A percentile compares a stretch with the other conserved stretches of the same genome.
These are phyloP conservation scores for Lasius platythorax DNA, from an alignment of 2,888 invertebrate species.

Conservation along the genomic window DNA sequence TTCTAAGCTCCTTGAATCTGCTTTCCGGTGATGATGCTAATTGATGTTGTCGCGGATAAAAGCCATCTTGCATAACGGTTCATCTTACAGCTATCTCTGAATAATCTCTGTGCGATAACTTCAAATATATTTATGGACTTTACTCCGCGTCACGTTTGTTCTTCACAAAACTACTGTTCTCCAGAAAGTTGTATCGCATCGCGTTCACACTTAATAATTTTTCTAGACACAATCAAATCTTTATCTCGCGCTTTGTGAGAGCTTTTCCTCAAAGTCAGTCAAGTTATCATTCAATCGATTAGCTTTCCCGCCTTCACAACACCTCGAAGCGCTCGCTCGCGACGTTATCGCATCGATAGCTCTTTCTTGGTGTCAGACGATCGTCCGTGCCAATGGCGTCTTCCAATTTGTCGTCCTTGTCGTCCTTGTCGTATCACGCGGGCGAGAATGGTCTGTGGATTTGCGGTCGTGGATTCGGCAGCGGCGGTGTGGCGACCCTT, in stretches of 20 bases:
- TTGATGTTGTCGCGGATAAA: neutral
- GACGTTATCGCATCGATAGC: slow-evolving; percentile 45
- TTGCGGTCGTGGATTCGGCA: slow-evolving; percentile 84
- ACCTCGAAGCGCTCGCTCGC: slow-evolving; percentile 76
- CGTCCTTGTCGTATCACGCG: slow-evolving; percentile 83
- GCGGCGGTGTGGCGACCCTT: slow-evolving; percentile 82
- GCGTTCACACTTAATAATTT: slow-evolving; percentile 12
- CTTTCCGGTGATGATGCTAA: slow-evolving; percentile 11
- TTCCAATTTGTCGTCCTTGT: slow-evolving; percentile 51
- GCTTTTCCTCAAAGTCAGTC: neutral
- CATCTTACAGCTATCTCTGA: slow-evolving; percentile 11
- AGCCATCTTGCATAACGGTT: neutral
- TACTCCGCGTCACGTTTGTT: neutral
- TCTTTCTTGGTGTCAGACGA: slow-evolving; percentile 35
- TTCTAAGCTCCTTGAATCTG: neutral
- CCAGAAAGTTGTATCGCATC: neutral
- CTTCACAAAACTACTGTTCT: neutral
- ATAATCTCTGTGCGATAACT: slow-evolving; percentile 30
- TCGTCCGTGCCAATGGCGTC: slow-evolving; percentile 37
- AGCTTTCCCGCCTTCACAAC: slow-evolving; percentile 71
- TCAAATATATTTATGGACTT: neutral
- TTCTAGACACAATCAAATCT: slow-evolving; percentile 18
- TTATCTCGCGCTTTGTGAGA: neutral
- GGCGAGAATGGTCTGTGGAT: slow-evolving; percentile 85
- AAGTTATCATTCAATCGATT: slow-evolving; percentile 1